Base-by-base conservation (phyloP, 2,888 invertebrate species). In the Argyresthia albistria region DNA sequence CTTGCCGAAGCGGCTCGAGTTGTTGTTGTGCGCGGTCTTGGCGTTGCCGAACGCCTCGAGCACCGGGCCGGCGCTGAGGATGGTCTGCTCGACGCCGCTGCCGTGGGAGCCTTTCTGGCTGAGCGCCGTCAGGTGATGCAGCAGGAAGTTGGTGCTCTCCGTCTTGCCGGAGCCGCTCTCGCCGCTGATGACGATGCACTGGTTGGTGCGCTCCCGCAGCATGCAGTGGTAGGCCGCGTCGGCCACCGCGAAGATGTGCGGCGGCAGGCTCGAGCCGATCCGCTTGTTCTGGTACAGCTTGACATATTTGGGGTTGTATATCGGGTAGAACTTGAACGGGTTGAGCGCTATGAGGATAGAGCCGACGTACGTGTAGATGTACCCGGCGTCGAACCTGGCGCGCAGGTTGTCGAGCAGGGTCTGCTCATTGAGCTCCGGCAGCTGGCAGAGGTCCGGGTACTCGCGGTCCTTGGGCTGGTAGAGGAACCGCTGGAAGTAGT, bases 11-110 rank as follows among this genome's bases (percentile, higher is more conserved):
- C 98, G 90, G 88, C 97, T 97, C 51, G 97, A 97, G 80, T 98
- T 98, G 82, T 98, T 97, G 77, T 98, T 98, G 73, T 98, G 97
- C 2, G 97, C 96, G 37, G 98, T 98, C 88, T 97, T 98, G 0
- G 98, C 97, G 86, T 98, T 98, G n/a, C 98, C 98, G 79, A 98
- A 98, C 7, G 98, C 98, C 90, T 98, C 98, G 48, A 98, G 86
- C 46, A 98, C 98, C 2, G 98, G 98, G 9, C 98, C 98, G 36
- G 98, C 97, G 70, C 97, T 97, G 51, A 98, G 88, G 67, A 98
- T 97, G 11, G 97, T 97, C 83, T 97, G 97, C 77, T 98, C 98
- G 2, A 98, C 97, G n/a, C 97, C 97, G 71, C 95, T 95, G 14
- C 97, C 97, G 69, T 96, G 95, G 43, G 94, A 95, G 52, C 97